phyloP scores from a whole-genome alignment of 2,113 vertebrate genomes.

The Euleptes europaea region DNA sequence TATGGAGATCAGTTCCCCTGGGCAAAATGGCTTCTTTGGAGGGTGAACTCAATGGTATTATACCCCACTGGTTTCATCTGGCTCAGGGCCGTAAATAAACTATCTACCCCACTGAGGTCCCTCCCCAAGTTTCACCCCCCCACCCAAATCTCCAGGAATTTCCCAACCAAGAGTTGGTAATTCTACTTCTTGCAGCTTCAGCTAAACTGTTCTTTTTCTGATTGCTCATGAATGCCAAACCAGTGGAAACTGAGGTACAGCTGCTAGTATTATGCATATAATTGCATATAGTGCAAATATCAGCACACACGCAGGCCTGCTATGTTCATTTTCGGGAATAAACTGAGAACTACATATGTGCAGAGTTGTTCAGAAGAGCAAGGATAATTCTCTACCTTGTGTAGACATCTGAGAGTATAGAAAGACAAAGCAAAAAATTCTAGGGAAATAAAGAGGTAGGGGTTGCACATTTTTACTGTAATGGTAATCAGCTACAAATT shows the following conservation, averaged over 20 bases:
- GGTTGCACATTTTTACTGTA: not conserved
- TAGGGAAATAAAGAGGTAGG: not conserved
- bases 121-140: no score
- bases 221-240: not conserved
- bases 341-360: not conserved
- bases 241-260: not conserved
- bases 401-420: not conserved
- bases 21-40: no score
- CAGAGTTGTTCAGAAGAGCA: not conserved
- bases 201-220: no score
- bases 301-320: not conserved
- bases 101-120: no score
- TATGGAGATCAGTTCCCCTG: no score
- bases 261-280: not conserved
- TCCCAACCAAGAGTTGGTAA: no score
- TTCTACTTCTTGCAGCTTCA: no score
- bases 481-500: not conserved
- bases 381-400: not conserved
- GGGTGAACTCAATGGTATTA: no score
- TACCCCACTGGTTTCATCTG: no score
- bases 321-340: not conserved
- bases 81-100: no score
- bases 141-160: no score
- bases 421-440: not conserved
- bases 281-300: not conserved